Conservation (phyloP, 2,113 vertebrate genomes). For the Gadus macrocephalus region DNA sequence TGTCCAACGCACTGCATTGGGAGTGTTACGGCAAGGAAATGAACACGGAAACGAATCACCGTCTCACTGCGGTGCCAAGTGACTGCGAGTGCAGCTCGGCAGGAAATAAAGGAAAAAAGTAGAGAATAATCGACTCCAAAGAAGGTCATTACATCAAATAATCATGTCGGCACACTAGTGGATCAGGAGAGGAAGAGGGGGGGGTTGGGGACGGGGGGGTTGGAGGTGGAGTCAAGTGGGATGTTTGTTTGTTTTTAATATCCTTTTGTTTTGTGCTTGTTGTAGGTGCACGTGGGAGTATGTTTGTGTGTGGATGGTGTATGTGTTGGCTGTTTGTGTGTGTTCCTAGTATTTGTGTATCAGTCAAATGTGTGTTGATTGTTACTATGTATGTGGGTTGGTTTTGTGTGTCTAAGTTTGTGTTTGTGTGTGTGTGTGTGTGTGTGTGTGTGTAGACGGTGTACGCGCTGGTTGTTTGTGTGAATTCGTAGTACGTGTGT, state of each 20-base stretch:
- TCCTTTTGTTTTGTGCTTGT: neutral
- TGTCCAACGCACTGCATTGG: no score
- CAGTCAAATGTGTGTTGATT: neutral
- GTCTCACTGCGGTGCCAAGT: neutral
- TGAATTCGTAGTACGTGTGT: neutral
- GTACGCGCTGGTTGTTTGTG: neutral
- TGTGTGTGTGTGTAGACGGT: no score
- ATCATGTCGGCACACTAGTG: conserved; percentile 25
- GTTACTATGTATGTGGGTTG: no score
- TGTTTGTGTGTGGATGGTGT: neutral
- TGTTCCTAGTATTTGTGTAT: neutral
- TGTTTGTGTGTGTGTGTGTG: no score
- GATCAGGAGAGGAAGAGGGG: neutral
- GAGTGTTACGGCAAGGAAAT: neutral
- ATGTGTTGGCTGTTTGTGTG: neutral
- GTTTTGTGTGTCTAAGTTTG: no score
- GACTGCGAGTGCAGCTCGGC: neutral
- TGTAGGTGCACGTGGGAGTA: neutral
- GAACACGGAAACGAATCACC: conserved; percentile 10
- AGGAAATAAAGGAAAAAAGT: neutral
- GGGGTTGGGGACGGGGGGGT: no score
- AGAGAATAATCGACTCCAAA: conserved; percentile 15
- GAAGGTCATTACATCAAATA: conserved; percentile 40
- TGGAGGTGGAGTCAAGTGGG: no score
- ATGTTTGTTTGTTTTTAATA: neutral